Conservation (phyloP, 2,797 vertebrate genomes). For the Ceyx erithaca region DNA sequence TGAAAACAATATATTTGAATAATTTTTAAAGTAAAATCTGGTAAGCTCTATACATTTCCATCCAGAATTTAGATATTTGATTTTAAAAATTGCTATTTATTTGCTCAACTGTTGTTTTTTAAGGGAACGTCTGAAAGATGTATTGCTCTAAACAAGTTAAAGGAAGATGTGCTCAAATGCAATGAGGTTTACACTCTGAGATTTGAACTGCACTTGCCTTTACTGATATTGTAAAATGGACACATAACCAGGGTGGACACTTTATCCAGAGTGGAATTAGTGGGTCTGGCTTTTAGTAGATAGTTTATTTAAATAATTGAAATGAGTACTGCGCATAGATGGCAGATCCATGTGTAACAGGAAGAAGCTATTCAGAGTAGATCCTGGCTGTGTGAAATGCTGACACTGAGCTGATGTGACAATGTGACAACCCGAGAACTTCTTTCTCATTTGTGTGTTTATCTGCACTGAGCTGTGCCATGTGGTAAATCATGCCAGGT, state of each 20-base stretch:
- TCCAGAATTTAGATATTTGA: not conserved
- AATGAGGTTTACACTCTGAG: not conserved
- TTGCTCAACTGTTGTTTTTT: not conserved
- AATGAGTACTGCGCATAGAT: not conserved
- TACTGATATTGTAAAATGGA: not conserved
- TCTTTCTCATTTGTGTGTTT: not conserved
- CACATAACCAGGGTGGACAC: too few species aligned
- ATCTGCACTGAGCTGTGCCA: not conserved
- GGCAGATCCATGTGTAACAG: not conserved
- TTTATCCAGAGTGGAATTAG: not conserved
- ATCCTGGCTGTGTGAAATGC: not conserved
- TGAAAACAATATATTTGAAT: not conserved
- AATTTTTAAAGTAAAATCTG: not conserved
- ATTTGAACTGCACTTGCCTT: not conserved
- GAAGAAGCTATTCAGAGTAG: not conserved
- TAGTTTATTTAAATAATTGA: not conserved
- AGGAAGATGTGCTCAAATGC: not conserved
- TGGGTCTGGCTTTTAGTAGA: not conserved
- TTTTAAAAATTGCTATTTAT: not conserved
- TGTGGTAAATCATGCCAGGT: not conserved
- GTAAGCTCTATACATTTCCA: not conserved
- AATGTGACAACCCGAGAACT: slow-evolving; percentile 25
- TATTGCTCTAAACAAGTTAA: not conserved
- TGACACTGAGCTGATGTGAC: slow-evolving; percentile 33
- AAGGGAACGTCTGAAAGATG: not conserved